Evolutionary conservation across 2,888 invertebrate genomes (phyloP).

Genomic region (Thymelicus sylvestris): DNA sequence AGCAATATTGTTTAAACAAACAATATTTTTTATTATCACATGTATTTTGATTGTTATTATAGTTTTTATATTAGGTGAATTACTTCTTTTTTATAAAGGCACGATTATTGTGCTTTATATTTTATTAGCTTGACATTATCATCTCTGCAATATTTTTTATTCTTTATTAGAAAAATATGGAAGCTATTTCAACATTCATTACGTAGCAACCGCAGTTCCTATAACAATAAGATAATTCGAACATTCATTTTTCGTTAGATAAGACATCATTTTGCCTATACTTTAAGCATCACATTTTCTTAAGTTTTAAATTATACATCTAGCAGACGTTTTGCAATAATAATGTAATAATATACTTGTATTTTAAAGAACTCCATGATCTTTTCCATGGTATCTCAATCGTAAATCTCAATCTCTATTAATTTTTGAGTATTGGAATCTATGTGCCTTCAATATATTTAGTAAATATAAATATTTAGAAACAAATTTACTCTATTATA

Average conservation of each 20-base stretch:
- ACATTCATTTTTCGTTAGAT: slow-evolving; percentile 5
- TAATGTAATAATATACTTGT: no score
- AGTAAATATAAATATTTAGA: not conserved
- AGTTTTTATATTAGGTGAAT: no score
- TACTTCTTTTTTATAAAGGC: no score
- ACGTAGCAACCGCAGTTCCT: slow-evolving; percentile 21
- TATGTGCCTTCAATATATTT: not conserved
- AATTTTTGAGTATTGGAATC: not conserved
- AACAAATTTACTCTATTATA: no score
- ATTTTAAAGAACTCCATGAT: not conserved
- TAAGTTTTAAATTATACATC: no score
- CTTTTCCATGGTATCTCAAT: not conserved
- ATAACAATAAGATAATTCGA: slow-evolving; percentile 15
- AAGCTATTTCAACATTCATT: slow-evolving; percentile 2
- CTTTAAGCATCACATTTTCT: no score
- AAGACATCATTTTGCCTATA: no score
- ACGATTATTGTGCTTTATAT: no score
- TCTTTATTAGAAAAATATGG: not conserved
- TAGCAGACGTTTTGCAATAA: no score
- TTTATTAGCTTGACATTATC: not conserved
- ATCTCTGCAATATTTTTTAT: not conserved
- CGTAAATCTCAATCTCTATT: not conserved
- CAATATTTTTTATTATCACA: no score
- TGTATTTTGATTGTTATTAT: no score
- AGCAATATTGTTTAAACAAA: no score